phyloP scores from a whole-genome alignment of 2,797 vertebrate species.

The Fringilla coelebs region DNA sequence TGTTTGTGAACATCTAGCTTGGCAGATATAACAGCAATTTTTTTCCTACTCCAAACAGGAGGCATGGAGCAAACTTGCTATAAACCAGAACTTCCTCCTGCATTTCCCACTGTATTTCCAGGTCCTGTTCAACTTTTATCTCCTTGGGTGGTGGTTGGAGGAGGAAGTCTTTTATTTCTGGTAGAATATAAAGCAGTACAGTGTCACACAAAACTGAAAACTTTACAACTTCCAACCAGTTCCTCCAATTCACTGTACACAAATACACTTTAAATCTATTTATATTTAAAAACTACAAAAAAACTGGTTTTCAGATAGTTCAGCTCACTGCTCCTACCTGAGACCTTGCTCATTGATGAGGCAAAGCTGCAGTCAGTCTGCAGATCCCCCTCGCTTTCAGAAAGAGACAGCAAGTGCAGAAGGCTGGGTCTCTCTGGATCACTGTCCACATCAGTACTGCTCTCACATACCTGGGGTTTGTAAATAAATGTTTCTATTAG shows the following conservation, averaged over 20 bases:
- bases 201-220: neutral
- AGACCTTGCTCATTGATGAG: constrained; percentile 45
- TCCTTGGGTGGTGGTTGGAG: neutral
- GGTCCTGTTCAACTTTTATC: neutral
- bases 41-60: neutral
- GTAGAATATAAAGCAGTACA: neutral
- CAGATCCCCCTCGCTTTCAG: constrained; percentile 67
- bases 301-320: neutral
- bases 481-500: neutral
- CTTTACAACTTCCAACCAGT: neutral
- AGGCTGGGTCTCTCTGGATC: constrained; percentile 60
- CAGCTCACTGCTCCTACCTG: constrained; percentile 60
- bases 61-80: neutral
- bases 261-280: neutral
- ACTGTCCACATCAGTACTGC: constrained; percentile 65
- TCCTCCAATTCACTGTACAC: neutral
- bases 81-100: neutral
- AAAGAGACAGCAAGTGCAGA: neutral
- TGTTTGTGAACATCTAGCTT: neutral
- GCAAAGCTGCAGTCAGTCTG: constrained; percentile 32
- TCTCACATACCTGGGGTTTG: constrained; percentile 42
- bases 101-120: neutral
- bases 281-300: neutral
- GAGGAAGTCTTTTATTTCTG: neutral
- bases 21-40: neutral